Evolutionary conservation across 1,140 invertebrate species (phyloP).

Genomic region (Cardiocondyla obscurior): DNA sequence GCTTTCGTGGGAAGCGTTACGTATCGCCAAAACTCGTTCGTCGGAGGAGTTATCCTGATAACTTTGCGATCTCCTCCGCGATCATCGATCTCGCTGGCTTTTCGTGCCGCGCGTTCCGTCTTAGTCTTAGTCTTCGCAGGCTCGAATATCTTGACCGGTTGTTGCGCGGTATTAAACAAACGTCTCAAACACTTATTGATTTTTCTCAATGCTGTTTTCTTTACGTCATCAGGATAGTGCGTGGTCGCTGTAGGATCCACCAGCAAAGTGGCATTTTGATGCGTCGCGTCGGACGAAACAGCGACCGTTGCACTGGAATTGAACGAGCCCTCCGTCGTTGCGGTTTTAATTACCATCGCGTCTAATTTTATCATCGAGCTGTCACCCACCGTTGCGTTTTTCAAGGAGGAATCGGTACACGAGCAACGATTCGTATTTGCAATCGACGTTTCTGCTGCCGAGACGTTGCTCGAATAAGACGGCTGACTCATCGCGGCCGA

Average conservation of each 20-base stretch:
- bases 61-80: slow-evolving; percentile 2
- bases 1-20: background rate
- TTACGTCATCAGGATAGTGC: background rate
- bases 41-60: background rate
- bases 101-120: background rate
- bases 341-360: background rate
- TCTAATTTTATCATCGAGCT: background rate
- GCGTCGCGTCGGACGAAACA: background rate
- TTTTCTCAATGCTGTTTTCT: background rate
- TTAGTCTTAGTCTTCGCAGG: background rate
- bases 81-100: slow-evolving; percentile 6
- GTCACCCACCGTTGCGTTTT: background rate
- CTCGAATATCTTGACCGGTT: background rate
- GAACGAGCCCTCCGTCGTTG: background rate
- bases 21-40: slow-evolving; percentile 35
- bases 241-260: background rate
- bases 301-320: background rate
- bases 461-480: background rate
- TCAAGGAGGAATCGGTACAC: background rate
- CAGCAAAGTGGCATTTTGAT: background rate
- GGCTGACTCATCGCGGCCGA: background rate
- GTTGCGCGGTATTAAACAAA: background rate
- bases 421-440: background rate
- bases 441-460: background rate
- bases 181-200: slow-evolving; percentile 9